These are phyloP conservation scores for Caenorhabditis sp. DNA, from an alignment of 2,888 invertebrate genomes.

Conservation along the genomic window DNA sequence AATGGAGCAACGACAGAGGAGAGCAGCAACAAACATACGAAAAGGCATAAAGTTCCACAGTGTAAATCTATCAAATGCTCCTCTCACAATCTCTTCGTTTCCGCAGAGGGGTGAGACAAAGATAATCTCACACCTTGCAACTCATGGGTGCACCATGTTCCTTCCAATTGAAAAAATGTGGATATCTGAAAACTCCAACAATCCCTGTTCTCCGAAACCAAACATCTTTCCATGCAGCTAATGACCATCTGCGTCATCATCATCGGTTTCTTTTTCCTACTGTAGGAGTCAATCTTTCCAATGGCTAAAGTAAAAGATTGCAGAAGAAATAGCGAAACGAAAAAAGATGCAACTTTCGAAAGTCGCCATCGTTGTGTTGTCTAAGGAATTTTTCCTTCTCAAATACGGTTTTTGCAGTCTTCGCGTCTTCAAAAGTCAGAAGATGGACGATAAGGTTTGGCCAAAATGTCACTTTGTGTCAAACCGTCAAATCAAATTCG, in stretches of 20 bases:
- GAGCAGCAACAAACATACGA: slow-evolving; percentile 9
- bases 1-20: background rate
- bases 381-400: too few species aligned
- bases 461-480: too few species aligned
- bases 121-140: too few species aligned
- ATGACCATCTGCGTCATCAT: slow-evolving; percentile 41
- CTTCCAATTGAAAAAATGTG: too few species aligned
- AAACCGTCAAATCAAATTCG: slow-evolving; percentile 27
- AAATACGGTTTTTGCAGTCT: too few species aligned
- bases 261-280: slow-evolving; percentile 13
- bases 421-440: background rate
- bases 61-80: slow-evolving; percentile 1
- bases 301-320: too few species aligned
- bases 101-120: too few species aligned
- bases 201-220: slow-evolving; percentile 22
- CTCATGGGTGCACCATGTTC: too few species aligned
- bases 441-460: background rate
- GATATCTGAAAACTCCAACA: too few species aligned
- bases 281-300: slow-evolving; percentile 17
- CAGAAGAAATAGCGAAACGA: too few species aligned
- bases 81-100: too few species aligned
- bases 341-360: slow-evolving; percentile 42
- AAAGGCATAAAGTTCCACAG: background rate
- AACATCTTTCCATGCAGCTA: slow-evolving; percentile 33
- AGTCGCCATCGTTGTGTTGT: slow-evolving; percentile 3